Evolutionary conservation across 2,113 vertebrate species (phyloP), one percentile per base, ranked within the genome.

Genomic region (Danionella cerebrum): DNA sequence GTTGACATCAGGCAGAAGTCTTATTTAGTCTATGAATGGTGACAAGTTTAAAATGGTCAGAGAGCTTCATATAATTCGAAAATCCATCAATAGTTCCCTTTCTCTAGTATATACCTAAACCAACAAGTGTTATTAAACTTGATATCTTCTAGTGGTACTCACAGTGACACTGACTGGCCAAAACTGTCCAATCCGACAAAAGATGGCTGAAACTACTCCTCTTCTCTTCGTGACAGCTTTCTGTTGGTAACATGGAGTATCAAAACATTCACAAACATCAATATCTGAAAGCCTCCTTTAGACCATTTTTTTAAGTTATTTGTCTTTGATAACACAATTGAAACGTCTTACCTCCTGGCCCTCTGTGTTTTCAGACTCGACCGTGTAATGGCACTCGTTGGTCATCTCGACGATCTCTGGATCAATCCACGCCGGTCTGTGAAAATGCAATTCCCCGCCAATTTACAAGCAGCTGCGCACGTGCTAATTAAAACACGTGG

Each of bases 141-240:
- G n/a, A n/a, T n/a, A n/a, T n/a, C n/a, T 33, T 33, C 1, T 5
- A 33, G 8, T 21, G 7, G 3, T 16, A 70, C 86, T 44, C 75
- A 90, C 89, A 82, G 82, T 65, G 36, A 88, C 3, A 27, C 75
- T 72, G 65, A 90, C 71, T 1, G 88, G 89, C 85, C 86, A 87
- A 71, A 81, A 71, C 70, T 72, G 75, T 11, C 68, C 69, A 52
- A 89, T 52, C 36, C 77, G 80, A 66, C 77, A 80, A 41, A 85
- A 57, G 38, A 85, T 0, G 35, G 71, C 65, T 54, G 36, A 48
- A 2, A 88, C 4, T 12, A 84, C 53, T 1, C 81, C 65, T 51
- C 27, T 55, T 53, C 71, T 78, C 70, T 65, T 79, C 67, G 62
- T 11, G 64, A 71, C 79, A 1, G 82, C 67, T 3, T 21, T 18